Evolutionary conservation across 2,797 vertebrate genomes (phyloP), one percentile per base, ranked within the genome.

Genomic region (Acanthurus tractus): DNA sequence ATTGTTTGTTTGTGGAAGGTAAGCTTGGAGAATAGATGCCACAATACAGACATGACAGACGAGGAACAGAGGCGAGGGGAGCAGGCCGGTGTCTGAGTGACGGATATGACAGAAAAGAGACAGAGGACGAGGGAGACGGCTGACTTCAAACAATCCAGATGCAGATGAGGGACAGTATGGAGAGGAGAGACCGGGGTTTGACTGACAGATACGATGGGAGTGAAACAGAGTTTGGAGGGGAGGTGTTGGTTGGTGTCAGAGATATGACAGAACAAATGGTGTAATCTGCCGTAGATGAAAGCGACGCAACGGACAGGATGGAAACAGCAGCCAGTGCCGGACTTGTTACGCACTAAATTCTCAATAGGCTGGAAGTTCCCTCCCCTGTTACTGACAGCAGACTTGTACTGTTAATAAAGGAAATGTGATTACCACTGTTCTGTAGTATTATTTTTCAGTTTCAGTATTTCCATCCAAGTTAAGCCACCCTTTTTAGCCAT

Each of bases 81-180:
- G 45, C 62, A 63, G 68, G 79, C 25, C 11, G 0, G n/a, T 46
- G 70, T 74, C 61, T 69, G 84, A 85, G 57, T 58, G 84, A 89
- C 40, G 9, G 72, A 45, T 78, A 12, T 67, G 74, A 80, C 75
- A 70, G 83, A 54, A 52, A 58, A 59, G 49, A 65, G 81, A 65
- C 69, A 58, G 69, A 58, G 22, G 63, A 72, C 36, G 0, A 29
- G 52, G 48, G 72, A 82, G 79, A 84, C 34, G 20, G 75, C 14
- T 22, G 53, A 74, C 83, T 83, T 91, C 81, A 89, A 84, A 89
- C 68, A 70, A 68, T 17, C 59, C 36, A 63, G 58, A 79, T 87
- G 83, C 54, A 87, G 83, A 88, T 79, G 80, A 86, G 74, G 73
- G 74, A 74, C 63, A 40, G 67, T 7, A 23, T 63, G 45, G 8